These are phyloP conservation scores for Lampropteryx suffumata DNA, from an alignment of 2,888 invertebrate genomes.

Conservation along the genomic window DNA sequence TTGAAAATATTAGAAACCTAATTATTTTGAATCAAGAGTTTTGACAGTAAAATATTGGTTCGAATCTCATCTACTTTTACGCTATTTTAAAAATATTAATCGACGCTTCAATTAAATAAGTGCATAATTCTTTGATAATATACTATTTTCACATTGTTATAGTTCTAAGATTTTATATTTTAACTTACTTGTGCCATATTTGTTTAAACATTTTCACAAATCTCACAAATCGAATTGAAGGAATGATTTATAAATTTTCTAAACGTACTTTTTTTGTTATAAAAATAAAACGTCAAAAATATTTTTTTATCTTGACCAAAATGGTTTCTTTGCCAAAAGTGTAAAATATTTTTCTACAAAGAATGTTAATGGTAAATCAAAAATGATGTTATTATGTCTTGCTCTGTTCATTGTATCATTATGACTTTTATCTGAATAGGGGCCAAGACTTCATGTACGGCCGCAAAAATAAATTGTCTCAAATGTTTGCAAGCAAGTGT, in stretches of 20 bases:
- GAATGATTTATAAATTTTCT: conserved; percentile 5
- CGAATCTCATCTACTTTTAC: conserved; percentile 7
- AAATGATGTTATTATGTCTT: conserved; percentile 16
- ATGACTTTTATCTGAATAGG: conserved; percentile 3
- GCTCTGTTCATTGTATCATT: conserved; percentile 3
- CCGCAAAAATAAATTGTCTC: neutral
- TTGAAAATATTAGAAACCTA: neutral
- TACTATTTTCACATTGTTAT: conserved; percentile 27
- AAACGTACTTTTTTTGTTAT: conserved; percentile 1
- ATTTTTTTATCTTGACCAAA: conserved; percentile 26
- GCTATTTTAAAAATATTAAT: conserved; percentile 7
- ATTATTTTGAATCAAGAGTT: neutral
- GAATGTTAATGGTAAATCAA: conserved; percentile 13
- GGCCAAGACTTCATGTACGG: conserved; percentile 9
- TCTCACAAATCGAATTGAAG: neutral
- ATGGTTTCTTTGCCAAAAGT: conserved; percentile 21
- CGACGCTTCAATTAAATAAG: conserved; percentile 27
- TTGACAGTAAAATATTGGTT: neutral
- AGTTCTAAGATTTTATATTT: conserved; percentile 29
- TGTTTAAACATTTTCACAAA: conserved; percentile 13
- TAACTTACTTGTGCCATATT: conserved; percentile 31
- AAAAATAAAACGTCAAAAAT: conserved; percentile 19
- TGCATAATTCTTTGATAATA: conserved; percentile 11
- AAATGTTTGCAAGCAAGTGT: conserved; percentile 8
- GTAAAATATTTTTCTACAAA: conserved; percentile 32